Base-by-base conservation (phyloP, 1,140 invertebrate species). In the Meloidogyne chitwoodi region DNA sequence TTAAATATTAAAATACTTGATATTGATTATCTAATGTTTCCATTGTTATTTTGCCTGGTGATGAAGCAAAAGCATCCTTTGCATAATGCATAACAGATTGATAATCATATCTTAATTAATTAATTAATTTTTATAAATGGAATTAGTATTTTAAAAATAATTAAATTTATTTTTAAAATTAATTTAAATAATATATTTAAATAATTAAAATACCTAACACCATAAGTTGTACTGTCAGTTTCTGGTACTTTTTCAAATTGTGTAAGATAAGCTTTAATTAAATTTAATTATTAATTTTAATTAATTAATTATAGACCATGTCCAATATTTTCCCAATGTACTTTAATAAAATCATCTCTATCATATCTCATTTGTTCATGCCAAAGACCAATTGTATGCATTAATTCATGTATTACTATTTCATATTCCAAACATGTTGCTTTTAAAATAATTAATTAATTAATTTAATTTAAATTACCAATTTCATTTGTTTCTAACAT, bases 181-280 rank as follows among this genome's bases (percentile, higher is more conserved):
- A n/a, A n/a, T n/a, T n/a, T n/a, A n/a, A n/a, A n/a, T n/a, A n/a
- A n/a, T n/a, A n/a, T n/a, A 24, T 68, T 34, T 38, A 68, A 34
- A 68, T 38, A 34, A 0, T 24, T 16, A 22, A 27, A 22, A 24
- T 44, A 84, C n/a, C 67, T 71, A 22, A 86, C 76, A n/a, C 77
- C 77, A 68, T 85, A 85, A 41, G 82, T 85, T 26, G 83, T 83
- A 65, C 84, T 82, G 70, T 85, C 84, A 27, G 74, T 48, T n/a
- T 75, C 68, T 24, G 84, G 76, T 38, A 85, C 68, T 61, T 85
- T 85, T 66, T 85, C 83, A 68, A 85, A 85, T 71, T 85, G 84
- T 14, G 83, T 80, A 68, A 74, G 74, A 69, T 81, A 86, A 56
- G 77, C 85, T 85, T 62, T 70, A 84, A 70, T 19, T 2, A 16